Conservation (phyloP, 2,888 invertebrate genomes). For the Cheilosia impressa region DNA sequence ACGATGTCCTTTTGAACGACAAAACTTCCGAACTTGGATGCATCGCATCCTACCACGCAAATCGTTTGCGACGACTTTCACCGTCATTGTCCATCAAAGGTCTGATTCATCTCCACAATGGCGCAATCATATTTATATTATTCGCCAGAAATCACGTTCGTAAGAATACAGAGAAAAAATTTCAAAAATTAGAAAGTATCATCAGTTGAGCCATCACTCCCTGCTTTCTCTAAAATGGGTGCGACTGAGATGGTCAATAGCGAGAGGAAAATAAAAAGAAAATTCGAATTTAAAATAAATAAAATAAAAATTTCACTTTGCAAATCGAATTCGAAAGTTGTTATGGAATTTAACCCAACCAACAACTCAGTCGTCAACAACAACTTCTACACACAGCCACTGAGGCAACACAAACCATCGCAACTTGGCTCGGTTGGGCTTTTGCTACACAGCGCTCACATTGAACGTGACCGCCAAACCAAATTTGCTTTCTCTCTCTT, state of each 20-base stretch:
- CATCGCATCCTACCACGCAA: not conserved
- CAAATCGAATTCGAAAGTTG: conserved; percentile 72
- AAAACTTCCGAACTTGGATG: not conserved
- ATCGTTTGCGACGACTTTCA: conserved; percentile 33
- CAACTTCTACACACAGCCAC: conserved; percentile 28
- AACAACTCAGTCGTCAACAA: conserved; percentile 12
- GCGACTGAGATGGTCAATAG: conserved; percentile 51
- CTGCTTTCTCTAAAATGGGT: conserved; percentile 61
- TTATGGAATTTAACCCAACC: conserved; percentile 67
- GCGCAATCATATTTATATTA: conserved; percentile 58
- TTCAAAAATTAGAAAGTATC: conserved; percentile 44
- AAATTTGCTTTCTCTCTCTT: conserved; percentile 72
- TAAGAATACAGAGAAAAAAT: not conserved
- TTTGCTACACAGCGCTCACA: no score
- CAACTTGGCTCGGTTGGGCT: no score
- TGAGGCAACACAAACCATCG: conserved; percentile 9
- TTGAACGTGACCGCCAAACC: conserved; percentile 72
- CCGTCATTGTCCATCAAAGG: conserved; percentile 20
- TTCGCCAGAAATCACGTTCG: conserved; percentile 9
- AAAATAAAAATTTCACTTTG: conserved; percentile 63
- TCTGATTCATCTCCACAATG: conserved; percentile 33
- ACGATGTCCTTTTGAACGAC: no score
- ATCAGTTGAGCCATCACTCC: not conserved
- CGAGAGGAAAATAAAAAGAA: not conserved
- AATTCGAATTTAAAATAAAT: not conserved